Conservation (phyloP, 2,888 invertebrate species). For the Erebia aethiops region DNA sequence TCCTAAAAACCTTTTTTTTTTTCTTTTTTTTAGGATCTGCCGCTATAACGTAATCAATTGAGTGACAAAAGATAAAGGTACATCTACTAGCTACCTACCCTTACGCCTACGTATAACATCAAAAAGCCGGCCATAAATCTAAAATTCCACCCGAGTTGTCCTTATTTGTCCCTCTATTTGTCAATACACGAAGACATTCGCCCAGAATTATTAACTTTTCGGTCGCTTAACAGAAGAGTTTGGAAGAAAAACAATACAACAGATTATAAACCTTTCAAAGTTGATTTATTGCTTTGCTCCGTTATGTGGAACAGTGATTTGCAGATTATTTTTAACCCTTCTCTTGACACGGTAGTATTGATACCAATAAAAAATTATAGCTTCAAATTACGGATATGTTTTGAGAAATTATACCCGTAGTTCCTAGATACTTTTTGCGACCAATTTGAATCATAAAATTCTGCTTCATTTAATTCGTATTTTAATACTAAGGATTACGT, state of each 20-base stretch:
- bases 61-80: constrained; percentile 26
- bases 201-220: constrained; percentile 45
- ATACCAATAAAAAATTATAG: constrained; percentile 7
- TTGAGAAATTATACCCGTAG: neutral
- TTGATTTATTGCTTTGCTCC: constrained; percentile 60
- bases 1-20: too few species aligned
- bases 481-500: too few species aligned
- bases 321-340: constrained; percentile 20
- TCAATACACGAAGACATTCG: constrained; percentile 50
- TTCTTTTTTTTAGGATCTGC: neutral
- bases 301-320: constrained; percentile 16
- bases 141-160: constrained; percentile 53
- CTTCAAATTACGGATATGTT: neutral
- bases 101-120: constrained; percentile 6
- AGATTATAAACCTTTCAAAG: constrained; percentile 64
- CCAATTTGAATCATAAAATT: neutral
- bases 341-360: constrained; percentile 10
- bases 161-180: constrained; percentile 54
- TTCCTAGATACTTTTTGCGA: too few species aligned
- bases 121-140: constrained; percentile 56
- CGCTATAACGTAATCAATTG: constrained; percentile 11
- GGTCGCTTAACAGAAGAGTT: constrained; percentile 49
- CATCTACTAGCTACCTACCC: neutral
- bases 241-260: constrained; percentile 55
- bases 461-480: too few species aligned